These are phyloP conservation scores for Drosophila longiperda DNA, from an alignment of 2,888 invertebrate species.

Conservation along the genomic window DNA sequence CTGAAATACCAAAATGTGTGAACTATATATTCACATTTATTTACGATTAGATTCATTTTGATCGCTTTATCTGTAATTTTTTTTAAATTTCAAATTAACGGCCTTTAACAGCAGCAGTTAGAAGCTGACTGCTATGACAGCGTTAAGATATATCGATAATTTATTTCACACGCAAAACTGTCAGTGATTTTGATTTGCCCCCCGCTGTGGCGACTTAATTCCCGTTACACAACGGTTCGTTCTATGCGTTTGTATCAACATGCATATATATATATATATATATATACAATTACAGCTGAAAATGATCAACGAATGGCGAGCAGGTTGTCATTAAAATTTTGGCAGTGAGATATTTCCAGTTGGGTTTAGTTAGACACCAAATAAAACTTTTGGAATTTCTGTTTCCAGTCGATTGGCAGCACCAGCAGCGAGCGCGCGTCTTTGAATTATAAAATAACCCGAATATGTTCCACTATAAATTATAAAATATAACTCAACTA, in stretches of 20 bases:
- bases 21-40: neutral
- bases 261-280: neutral
- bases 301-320: neutral
- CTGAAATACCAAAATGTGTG: neutral
- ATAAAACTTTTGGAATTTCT: neutral
- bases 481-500: neutral
- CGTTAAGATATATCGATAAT: constrained; percentile 45
- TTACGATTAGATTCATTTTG: neutral
- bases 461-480: neutral
- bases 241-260: neutral
- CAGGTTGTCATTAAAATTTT: neutral
- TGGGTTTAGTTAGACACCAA: neutral
- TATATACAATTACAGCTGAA: neutral
- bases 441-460: constrained; percentile 8
- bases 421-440: constrained; percentile 1
- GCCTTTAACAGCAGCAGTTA: constrained; percentile 7
- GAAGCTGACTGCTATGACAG: constrained; percentile 38
- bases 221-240: constrained; percentile 25
- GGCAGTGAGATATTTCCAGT: neutral
- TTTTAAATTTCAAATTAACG: constrained; percentile 30
- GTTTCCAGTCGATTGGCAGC: constrained; percentile 17
- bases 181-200: constrained; percentile 19
- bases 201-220: constrained; percentile 24
- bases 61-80: neutral
- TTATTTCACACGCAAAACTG: neutral